phyloP scores from a whole-genome alignment of 2,797 vertebrate species.

The Ibycter americanus region DNA sequence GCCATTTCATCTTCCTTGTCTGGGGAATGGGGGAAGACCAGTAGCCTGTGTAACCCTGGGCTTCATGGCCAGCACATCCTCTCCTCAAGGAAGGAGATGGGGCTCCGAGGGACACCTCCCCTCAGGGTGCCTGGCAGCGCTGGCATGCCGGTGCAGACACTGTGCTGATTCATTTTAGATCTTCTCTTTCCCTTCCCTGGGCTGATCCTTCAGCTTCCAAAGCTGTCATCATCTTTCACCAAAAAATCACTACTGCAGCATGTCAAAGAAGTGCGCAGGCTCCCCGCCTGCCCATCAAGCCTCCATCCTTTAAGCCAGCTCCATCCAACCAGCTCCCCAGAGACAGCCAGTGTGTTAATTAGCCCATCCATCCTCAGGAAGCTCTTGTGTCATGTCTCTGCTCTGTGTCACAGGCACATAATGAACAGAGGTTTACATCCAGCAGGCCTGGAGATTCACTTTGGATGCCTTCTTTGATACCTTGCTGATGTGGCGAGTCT shows the following conservation, averaged over 20 bases:
- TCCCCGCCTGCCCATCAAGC: neutral
- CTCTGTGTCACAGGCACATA: accelerated
- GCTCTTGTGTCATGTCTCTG: neutral
- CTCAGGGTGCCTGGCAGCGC: accelerated
- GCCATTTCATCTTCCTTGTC: neutral
- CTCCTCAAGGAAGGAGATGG: neutral
- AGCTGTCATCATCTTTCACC: neutral
- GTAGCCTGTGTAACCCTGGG: neutral
- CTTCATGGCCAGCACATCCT: neutral
- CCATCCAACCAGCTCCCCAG: neutral
- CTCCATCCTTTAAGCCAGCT: neutral
- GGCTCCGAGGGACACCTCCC: neutral
- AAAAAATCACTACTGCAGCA: neutral
- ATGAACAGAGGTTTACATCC: neutral
- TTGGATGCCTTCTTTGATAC: neutral
- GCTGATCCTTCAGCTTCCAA: neutral
- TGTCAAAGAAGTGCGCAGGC: neutral
- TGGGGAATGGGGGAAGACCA: neutral
- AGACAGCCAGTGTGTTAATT: neutral
- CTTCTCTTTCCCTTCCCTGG: neutral
- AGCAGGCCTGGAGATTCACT: neutral
- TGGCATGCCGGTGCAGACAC: neutral
- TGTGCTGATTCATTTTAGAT: neutral
- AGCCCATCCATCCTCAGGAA: neutral
- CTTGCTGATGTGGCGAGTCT: accelerated